A percentile compares a stretch with the other conserved stretches of the same genome.
These are phyloP conservation scores for Tragelaphus imberbis DNA, from an alignment of 2,113 vertebrate genomes.

Conservation along the genomic window DNA sequence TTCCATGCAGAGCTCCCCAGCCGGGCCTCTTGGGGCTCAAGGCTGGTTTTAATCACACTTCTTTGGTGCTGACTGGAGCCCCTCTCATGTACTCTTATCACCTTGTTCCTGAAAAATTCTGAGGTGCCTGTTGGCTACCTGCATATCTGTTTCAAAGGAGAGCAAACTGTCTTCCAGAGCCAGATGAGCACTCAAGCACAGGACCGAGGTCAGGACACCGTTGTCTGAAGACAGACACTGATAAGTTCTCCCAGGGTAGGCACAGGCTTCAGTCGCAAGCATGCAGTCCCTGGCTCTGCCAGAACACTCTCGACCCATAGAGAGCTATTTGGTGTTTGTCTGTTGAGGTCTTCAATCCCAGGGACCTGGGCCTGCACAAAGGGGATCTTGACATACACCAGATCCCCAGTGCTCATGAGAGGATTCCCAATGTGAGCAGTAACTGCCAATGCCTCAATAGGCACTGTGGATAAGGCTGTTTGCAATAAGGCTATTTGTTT, in stretches of 20 bases:
- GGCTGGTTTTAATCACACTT: neutral
- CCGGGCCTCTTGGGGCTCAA: neutral
- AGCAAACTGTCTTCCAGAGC: neutral
- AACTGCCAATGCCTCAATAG: neutral
- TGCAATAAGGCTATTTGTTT: neutral
- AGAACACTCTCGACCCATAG: neutral
- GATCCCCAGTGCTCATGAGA: neutral
- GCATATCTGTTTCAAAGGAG: neutral
- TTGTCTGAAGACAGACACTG: neutral
- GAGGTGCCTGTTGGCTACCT: neutral
- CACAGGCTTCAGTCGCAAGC: neutral
- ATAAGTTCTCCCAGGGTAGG: neutral
- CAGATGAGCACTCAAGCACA: neutral
- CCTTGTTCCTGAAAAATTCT: neutral
- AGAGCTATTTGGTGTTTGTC: neutral
- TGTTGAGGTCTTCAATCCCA: neutral
- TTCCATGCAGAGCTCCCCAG: neutral
- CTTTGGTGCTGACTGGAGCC: neutral
- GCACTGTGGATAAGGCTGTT: neutral
- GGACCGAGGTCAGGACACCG: neutral
- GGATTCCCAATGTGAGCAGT: neutral
- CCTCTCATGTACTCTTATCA: too few relatives aligned
- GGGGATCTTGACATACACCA: neutral
- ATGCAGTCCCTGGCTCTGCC: neutral
- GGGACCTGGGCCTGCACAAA: neutral